Evolutionary conservation across 2,113 vertebrate species (phyloP), one percentile per base, ranked within the genome.

Genomic region (Microcebus lehilahytsara): DNA sequence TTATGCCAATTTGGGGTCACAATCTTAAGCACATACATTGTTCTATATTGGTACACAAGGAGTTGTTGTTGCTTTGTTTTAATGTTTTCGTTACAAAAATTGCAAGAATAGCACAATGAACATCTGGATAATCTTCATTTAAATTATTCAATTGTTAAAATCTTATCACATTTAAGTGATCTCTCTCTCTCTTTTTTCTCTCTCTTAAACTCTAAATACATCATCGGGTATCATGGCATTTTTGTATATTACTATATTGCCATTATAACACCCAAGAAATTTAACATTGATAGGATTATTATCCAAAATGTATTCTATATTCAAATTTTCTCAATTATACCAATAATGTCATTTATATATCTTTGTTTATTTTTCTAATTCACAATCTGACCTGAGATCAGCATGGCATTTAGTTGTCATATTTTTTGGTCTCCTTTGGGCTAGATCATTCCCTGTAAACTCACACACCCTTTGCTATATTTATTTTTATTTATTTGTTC

Each of bases 401-500:
- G n/a, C 37, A 60, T 12, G 78, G 5, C 11, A 83, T 46, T 96
- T 91, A 51, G 22, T 40, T 74, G 11, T 74, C 86, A 20, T 79
- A 34, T 27, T 30, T 86, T 93, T 86, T 71, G n/a, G 42, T 89
- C 49, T 97, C 19, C 60, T 96, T 95, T 77, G 71, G 3, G 91
- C 23, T 93, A 93, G 34, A 86, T 88, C 9, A n/a, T 49, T 92
- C 32, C 22, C 40, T 32, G 80, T 46, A 20, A 3, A 74, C 30
- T 78, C 27, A 74, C 64, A 75, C 3, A 69, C 2, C 3, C 5
- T 46, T 42, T 89, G 30, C 37, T 42, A 3, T 69, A 6, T 16
- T 72, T 80, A 85, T 80, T 27, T 62, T 27, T 9, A 25, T 60
- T 60, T 60, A 60, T 56, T 56, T 56, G 19, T 56, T 56, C 6